phyloP scores from a whole-genome alignment of 2,888 invertebrate genomes.

The Camponotus fellah region DNA sequence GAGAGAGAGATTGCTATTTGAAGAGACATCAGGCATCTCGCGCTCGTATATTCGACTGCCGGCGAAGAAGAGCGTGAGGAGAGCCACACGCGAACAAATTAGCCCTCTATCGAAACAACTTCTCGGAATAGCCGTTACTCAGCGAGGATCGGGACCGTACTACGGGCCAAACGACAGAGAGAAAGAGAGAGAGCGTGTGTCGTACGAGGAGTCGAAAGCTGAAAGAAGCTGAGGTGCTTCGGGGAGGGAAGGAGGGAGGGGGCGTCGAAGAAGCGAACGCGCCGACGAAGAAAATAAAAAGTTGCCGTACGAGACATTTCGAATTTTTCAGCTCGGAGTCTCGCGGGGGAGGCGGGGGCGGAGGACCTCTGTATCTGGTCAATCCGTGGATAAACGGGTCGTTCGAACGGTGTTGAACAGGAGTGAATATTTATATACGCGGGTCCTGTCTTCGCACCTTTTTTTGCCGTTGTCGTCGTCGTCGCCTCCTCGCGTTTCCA shows the following conservation, averaged over 20 bases:
- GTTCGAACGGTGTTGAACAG: conserved; percentile 83
- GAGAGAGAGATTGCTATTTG: conserved; percentile 56
- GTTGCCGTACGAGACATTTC: conserved; percentile 74
- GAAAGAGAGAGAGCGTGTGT: conserved; percentile 50
- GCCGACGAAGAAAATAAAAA: conserved; percentile 60
- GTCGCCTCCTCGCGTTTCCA: conserved; percentile 61
- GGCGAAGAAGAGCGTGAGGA: conserved; percentile 63
- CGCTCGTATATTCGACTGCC: conserved; percentile 64
- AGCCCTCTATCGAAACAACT: conserved; percentile 85
- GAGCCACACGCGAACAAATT: conserved; percentile 83
- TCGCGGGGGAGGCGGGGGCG: conserved; percentile 54
- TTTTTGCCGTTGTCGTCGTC: conserved; percentile 76
- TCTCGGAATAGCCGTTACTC: conserved; percentile 85
- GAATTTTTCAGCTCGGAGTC: conserved; percentile 78
- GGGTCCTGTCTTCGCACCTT: conserved; percentile 81
- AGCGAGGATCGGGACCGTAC: conserved; percentile 74
- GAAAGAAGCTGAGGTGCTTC: conserved; percentile 43
- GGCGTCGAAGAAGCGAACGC: conserved; percentile 11
- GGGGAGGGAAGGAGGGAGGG: conserved; percentile 33
- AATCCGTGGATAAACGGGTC: conserved; percentile 81
- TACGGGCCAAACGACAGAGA: conserved; percentile 66
- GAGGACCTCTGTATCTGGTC: conserved; percentile 69
- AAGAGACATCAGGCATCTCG: conserved; percentile 61
- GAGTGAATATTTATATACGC: conserved; percentile 84
- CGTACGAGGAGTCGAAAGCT: conserved; percentile 60